These are phyloP conservation scores for Puffinus mauretanicus DNA, from an alignment of 2,113 vertebrate species.

Conservation along the genomic window DNA sequence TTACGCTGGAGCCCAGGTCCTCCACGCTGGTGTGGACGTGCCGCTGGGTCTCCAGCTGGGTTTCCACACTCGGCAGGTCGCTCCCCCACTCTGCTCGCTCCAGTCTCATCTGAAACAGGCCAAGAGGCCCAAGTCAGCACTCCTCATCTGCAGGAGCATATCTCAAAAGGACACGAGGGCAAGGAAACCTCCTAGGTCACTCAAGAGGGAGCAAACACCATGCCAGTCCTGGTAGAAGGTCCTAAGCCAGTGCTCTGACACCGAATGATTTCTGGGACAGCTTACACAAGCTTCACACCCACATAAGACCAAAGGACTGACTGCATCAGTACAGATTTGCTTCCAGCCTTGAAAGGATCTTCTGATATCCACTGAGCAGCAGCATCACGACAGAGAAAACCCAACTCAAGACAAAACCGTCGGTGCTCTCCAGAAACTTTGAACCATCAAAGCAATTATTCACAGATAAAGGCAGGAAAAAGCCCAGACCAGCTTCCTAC, in stretches of 20 bases:
- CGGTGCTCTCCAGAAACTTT: neutral
- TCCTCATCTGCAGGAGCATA: neutral
- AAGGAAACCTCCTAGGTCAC: neutral
- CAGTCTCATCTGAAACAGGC: slow-evolving; percentile 81
- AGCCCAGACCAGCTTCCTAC: neutral
- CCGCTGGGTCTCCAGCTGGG: slow-evolving; percentile 88
- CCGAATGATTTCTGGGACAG: neutral
- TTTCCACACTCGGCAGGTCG: slow-evolving; percentile 90
- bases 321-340: neutral
- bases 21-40: slow-evolving; percentile 85
- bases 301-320: neutral
- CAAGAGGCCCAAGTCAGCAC: neutral
- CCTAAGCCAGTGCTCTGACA: neutral
- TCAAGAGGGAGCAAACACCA: neutral
- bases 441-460: neutral
- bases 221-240: rapidly evolving
- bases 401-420: neutral
- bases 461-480: neutral
- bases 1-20: slow-evolving; percentile 85
- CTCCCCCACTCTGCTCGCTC: slow-evolving; percentile 93
- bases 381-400: neutral
- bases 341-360: neutral
- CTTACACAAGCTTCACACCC: neutral
- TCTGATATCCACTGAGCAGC: neutral
- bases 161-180: neutral